Evolutionary conservation across 2,113 vertebrate genomes (phyloP).

Genomic region (Sceloporus tristichus): DNA sequence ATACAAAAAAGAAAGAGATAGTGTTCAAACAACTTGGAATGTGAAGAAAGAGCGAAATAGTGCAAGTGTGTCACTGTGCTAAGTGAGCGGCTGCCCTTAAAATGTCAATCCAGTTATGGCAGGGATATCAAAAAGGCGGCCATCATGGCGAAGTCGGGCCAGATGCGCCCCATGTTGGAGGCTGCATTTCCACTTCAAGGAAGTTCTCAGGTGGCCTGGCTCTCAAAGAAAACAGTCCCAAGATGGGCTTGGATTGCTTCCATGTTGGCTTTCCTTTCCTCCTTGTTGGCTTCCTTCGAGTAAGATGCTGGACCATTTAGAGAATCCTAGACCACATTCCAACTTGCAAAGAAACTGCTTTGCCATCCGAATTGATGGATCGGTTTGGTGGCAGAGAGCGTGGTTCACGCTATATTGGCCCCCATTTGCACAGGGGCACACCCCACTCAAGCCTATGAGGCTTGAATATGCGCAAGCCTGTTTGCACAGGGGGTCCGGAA

Average conservation of each 20-base stretch:
- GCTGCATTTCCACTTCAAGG: constrained; percentile 9
- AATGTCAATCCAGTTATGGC: constrained; percentile 35
- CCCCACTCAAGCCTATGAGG: too few species aligned
- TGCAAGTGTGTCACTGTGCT: rapidly evolving
- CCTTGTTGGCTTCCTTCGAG: background rate
- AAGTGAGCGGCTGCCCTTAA: constrained; percentile 21
- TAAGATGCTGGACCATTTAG: background rate
- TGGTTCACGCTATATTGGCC: too few species aligned
- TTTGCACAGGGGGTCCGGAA: too few species aligned
- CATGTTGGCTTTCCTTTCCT: background rate
- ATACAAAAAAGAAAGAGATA: background rate
- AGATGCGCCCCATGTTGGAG: background rate
- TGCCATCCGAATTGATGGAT: too few species aligned
- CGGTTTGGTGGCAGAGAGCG: too few species aligned
- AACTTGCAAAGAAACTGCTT: too few species aligned
- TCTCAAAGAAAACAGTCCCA: background rate
- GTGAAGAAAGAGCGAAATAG: background rate
- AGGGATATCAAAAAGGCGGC: constrained; percentile 3
- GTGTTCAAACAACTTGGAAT: background rate
- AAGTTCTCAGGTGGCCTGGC: background rate
- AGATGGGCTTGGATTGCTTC: background rate
- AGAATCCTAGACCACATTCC: too few species aligned
- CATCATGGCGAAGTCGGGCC: background rate
- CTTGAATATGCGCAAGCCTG: too few species aligned
- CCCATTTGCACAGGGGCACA: too few species aligned